Evolutionary conservation across 2,797 vertebrate genomes (phyloP).

Genomic region (Sebastes cheni): DNA sequence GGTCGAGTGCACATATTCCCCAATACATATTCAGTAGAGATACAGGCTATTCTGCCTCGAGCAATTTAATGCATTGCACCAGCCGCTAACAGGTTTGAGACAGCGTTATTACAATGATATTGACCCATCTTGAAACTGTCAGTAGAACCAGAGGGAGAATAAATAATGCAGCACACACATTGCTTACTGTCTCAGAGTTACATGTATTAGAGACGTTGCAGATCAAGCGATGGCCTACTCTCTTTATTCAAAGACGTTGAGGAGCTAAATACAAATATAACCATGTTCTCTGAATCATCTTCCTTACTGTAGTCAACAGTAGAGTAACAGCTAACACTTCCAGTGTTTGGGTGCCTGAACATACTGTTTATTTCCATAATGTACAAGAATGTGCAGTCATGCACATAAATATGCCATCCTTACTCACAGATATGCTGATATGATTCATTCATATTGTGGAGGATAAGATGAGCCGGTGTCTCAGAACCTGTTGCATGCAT

Average conservation of each 20-base stretch:
- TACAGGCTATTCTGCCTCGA: not conserved
- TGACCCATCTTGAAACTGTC: not conserved
- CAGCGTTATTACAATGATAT: not conserved
- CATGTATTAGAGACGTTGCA: not conserved
- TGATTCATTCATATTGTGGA: not conserved
- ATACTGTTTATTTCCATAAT: conserved; percentile 12
- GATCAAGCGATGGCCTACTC: not conserved
- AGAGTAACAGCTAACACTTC: conserved; percentile 14
- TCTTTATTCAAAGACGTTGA: not conserved
- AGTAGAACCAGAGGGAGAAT: not conserved
- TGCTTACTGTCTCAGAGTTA: not conserved
- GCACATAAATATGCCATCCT: not conserved
- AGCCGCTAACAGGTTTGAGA: not conserved
- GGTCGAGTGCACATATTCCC: not conserved
- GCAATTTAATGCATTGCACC: not conserved
- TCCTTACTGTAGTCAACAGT: not conserved
- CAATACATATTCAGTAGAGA: conserved; percentile 9
- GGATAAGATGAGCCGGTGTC: not conserved
- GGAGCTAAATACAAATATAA: not conserved
- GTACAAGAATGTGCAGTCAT: not conserved
- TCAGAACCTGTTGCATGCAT: not conserved
- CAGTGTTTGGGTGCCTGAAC: conserved; percentile 20
- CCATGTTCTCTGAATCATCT: not conserved
- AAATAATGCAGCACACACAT: not conserved
- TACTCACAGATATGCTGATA: conserved; percentile 1